Conservation (phyloP, 2,888 invertebrate species). For the Pollenia amentaria region DNA sequence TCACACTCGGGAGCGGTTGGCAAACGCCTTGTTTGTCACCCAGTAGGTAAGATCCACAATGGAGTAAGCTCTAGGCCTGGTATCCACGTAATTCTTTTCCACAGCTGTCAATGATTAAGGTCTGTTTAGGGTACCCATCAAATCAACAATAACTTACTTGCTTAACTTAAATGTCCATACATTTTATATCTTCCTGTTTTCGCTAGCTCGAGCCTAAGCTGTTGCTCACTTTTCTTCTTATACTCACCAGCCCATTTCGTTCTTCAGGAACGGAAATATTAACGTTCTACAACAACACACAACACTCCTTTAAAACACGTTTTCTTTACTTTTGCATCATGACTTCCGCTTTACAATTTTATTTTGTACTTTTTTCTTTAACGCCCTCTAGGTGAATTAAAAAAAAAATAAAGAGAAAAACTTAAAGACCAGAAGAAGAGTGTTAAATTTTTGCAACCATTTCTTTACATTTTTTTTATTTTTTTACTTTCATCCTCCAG, state of each 20-base stretch:
- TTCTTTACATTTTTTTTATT: constrained; percentile 26
- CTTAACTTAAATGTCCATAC: background rate
- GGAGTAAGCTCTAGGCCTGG: too few relatives aligned
- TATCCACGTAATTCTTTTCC: too few relatives aligned
- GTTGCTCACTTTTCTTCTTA: constrained; percentile 7
- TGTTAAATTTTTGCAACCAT: constrained; percentile 40
- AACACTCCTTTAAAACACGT: constrained; percentile 48
- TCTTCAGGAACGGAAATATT: constrained; percentile 59
- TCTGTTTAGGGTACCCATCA: background rate
- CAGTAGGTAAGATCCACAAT: too few relatives aligned
- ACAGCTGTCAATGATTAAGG: too few relatives aligned
- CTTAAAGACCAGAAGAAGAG: constrained; percentile 58
- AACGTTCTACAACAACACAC: constrained; percentile 64
- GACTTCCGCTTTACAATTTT: constrained; percentile 73
- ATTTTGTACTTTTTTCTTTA: constrained; percentile 44
- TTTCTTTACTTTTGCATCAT: constrained; percentile 69
- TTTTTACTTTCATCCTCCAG: constrained; percentile 37
- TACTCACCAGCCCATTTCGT: background rate
- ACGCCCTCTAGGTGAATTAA: constrained; percentile 81
- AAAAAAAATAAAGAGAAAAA: constrained; percentile 57
- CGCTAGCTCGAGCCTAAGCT: background rate
- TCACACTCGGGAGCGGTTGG: too few relatives aligned
- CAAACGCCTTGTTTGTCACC: too few relatives aligned
- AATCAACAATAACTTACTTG: background rate
- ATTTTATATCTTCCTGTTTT: background rate